Conservation (phyloP, 1,140 invertebrate species). For the Musca domestica region DNA sequence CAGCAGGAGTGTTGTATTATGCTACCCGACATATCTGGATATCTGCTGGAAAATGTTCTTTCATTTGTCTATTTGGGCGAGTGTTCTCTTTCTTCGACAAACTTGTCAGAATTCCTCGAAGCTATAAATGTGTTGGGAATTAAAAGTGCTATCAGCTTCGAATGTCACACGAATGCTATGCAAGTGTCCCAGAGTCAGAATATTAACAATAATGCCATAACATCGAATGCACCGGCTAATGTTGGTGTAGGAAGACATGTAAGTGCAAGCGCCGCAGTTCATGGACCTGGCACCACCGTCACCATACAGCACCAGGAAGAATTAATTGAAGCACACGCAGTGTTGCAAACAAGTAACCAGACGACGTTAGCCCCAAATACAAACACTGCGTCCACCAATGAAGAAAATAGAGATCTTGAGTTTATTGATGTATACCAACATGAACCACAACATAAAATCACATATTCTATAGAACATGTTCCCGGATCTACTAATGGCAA, state of each 20-base stretch:
- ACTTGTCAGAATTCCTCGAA: conserved; percentile 46
- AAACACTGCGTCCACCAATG: neutral
- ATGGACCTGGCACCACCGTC: neutral
- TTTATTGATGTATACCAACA: conserved; percentile 42
- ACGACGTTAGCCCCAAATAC: neutral
- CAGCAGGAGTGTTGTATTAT: conserved; percentile 47
- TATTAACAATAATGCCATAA: conserved; percentile 31
- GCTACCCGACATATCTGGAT: conserved; percentile 44
- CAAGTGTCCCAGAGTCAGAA: neutral
- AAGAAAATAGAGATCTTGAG: conserved; percentile 35
- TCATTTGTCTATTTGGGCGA: conserved; percentile 51
- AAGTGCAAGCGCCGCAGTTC: neutral
- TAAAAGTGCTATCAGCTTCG: conserved; percentile 50
- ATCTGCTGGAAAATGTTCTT: conserved; percentile 44
- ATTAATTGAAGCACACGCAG: conserved; percentile 21
- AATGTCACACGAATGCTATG: conserved; percentile 37
- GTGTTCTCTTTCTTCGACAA: conserved; percentile 38
- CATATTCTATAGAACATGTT: conserved; percentile 50
- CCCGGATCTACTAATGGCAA: conserved; percentile 36
- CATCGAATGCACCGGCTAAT: conserved; percentile 6
- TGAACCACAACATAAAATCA: conserved; percentile 42
- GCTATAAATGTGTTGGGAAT: conserved; percentile 49
- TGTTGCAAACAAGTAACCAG: neutral
- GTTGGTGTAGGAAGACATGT: neutral
- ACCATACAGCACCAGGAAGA: neutral